Evolutionary conservation across 1,140 invertebrate genomes (phyloP).

Genomic region (Rhagoletis pomonella): DNA sequence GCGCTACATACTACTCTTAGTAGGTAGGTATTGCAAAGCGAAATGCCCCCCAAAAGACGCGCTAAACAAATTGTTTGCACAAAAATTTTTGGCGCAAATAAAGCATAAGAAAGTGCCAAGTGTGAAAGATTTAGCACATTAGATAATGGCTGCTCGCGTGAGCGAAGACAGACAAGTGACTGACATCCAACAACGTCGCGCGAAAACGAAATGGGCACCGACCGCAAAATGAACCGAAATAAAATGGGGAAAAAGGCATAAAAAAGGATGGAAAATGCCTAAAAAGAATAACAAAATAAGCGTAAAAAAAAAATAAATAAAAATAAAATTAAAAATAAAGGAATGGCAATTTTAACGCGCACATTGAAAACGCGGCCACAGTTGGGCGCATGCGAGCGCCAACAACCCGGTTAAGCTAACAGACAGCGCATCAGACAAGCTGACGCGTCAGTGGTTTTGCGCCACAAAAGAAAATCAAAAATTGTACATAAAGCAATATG

Average conservation of each 20-base stretch:
- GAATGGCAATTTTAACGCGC: background rate
- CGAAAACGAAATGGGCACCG: conserved; percentile 35
- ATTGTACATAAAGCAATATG: background rate
- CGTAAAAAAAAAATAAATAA: background rate
- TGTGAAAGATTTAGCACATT: conserved; percentile 54
- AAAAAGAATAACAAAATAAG: background rate
- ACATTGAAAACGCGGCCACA: background rate
- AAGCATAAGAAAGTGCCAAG: conserved; percentile 41
- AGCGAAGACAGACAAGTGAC: conserved; percentile 53
- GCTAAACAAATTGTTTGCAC: conserved; percentile 53
- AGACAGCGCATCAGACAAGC: conserved; percentile 50
- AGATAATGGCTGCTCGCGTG: conserved; percentile 49
- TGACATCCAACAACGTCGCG: conserved; percentile 17
- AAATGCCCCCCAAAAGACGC: background rate
- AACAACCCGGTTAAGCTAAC: background rate
- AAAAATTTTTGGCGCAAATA: conserved; percentile 45
- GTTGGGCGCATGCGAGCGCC: background rate
- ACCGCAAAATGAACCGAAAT: background rate
- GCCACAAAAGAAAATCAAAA: background rate
- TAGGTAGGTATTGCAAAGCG: background rate
- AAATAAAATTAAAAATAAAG: background rate
- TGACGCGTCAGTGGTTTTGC: conserved; percentile 26
- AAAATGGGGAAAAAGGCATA: background rate
- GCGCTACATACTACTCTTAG: background rate
- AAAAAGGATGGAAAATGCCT: background rate